Base-by-base conservation (phyloP, 2,888 invertebrate species). In the Erannis defoliaria region DNA sequence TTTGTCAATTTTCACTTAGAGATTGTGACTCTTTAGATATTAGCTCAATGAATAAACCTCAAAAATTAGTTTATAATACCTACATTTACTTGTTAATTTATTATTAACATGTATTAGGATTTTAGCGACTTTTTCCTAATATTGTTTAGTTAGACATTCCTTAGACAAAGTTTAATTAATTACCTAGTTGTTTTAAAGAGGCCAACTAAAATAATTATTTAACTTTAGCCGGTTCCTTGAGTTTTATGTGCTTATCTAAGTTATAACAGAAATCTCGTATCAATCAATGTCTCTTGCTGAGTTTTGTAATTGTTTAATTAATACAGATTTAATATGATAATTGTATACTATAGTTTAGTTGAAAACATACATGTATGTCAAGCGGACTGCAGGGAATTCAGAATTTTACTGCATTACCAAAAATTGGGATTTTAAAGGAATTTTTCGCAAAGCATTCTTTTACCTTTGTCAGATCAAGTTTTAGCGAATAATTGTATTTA, bases 71-170 rank as follows among this genome's bases (percentile, higher is more conserved):
- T 33, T 33, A 12, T 10, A 31, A 3, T 40, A 40, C 6, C 6
- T 26, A 26, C 4, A 14, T 12, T 35, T 35, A 35, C 14, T 35
- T 35, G n/a, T n/a, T n/a, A n/a, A 35, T 35, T 35, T 35, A 4
- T 35, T n/a, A 35, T 5, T 6, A 35, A 14, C 5, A 14, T 35
- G 35, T 14, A 4, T 26, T 21, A 21, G 43, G 5, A 33, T 40
- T 14, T 42, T 10, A 12, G n/a, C 2, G 10, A 2, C 12, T 2
- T 50, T 46, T 26, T 48, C 26, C 29, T 55, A 50, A 19, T 50
- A 40, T 43, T 51, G 6, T 38, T 54, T 62, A 45, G 54, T 54
- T 55, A 56, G 55, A 56, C 53, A 62, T 62, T 62, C 62, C 62
- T 54, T 58, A 62, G 54, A 26, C 29, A 49, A 55, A 55, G 58